Evolutionary conservation across 2,113 vertebrate genomes (phyloP), one percentile per base, ranked within the genome.

Genomic region (Pyrgilauda ruficollis): DNA sequence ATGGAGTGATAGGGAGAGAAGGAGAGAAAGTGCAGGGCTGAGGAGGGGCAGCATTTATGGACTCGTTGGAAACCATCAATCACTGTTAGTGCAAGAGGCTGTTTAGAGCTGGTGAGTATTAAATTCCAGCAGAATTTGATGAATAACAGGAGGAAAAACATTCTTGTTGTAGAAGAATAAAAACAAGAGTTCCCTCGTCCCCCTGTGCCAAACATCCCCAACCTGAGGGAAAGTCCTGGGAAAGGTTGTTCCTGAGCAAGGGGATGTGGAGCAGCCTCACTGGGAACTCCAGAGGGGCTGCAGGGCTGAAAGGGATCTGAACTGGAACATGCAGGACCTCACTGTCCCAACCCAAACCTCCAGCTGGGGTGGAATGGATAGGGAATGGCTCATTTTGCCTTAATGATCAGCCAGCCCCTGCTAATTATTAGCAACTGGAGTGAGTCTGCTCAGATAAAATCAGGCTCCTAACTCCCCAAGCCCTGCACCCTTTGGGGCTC

Each of bases 91-190:
- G 92, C 93, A 93, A 90, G 75, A 80, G 89, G 84, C 92, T 95
- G 86, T 95, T 97, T 94, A 84, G 94, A 84, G 90, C 90, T 95
- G 87, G 89, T 94, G 92, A 95, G 94, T 84, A 96, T 92, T 94
- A 89, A 95, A 95, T 97, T 97, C 96, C 94, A 96, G 90, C 69
- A 89, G 88, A 97, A 90, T 94, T 83, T 96, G 96, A 97, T 95
- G 91, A 96, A 94, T 96, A 96, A 96, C 96, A 97, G 96, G 69
- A 97, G 96, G 90, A 93, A 96, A 96, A 97, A 93, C 95, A 94
- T 94, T 96, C 94, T 84, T 59, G 47, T 77, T 94, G 73, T 50
- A 41, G 58, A 55, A 67, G 39, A 94, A 90, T 24, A 66, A 95
- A 97, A 95, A 89, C 90, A 94, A 83, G 66, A 91, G 28, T 69